phyloP scores from a whole-genome alignment of 2,797 vertebrate genomes.

The Pseudochaenichthys georgianus region DNA sequence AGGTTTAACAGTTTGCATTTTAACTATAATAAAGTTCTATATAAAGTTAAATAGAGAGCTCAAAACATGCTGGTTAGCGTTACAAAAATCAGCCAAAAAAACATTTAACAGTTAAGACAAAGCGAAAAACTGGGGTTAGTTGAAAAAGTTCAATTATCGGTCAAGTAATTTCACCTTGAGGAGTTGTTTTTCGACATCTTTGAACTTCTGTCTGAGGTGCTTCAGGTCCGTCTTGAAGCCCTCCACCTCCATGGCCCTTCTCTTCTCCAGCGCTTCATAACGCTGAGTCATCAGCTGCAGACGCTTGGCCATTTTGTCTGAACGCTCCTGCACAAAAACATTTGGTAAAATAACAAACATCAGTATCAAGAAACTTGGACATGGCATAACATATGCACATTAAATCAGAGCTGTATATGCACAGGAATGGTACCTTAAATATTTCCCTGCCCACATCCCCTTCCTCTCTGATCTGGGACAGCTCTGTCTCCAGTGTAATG shows the following conservation, averaged over 20 bases:
- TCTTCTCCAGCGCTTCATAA: constrained; percentile 93
- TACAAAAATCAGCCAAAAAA: background rate
- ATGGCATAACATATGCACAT: background rate
- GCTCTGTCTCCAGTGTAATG: constrained; percentile 90
- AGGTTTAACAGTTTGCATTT: background rate
- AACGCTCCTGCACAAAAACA: constrained; percentile 86
- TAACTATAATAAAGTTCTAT: background rate
- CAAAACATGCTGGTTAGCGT: background rate
- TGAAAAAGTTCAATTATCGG: background rate
- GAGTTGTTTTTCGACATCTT: constrained; percentile 93
- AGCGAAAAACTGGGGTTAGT: background rate
- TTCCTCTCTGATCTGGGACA: constrained; percentile 91
- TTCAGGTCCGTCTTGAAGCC: constrained; percentile 95
- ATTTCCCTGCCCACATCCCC: constrained; percentile 90
- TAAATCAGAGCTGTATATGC: background rate
- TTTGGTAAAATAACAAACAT: background rate
- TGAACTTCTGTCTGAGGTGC: constrained; percentile 91
- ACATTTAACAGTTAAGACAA: background rate
- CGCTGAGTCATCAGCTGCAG: constrained; percentile 93
- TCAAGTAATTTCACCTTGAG: constrained; percentile 86
- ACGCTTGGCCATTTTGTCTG: constrained; percentile 92
- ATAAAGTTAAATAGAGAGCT: background rate
- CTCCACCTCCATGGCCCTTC: constrained; percentile 92
- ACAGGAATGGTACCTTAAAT: constrained; percentile 86
- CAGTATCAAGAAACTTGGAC: background rate